Percentiles rank a stretch among this genome's conserved stretches.
Conservation (phyloP, 92 coral and sea anemone genomes). For the Paramuricea clavata region DNA sequence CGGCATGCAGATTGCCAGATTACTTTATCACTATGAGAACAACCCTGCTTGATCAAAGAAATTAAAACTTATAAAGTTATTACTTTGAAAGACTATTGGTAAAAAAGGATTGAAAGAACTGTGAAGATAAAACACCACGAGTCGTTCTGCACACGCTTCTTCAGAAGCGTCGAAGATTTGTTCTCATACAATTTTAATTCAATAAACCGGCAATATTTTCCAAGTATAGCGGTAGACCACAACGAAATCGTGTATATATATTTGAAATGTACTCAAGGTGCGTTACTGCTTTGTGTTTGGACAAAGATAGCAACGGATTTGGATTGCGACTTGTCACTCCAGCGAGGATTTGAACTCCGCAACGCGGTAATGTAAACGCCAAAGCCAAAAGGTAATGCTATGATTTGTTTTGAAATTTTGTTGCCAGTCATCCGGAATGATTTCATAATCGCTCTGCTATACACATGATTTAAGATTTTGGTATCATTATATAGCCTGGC, state of each 20-base stretch:
- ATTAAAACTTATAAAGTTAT: background rate
- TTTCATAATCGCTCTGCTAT: no score
- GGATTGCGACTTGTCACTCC: background rate
- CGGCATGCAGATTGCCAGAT: slow-evolving; percentile 1
- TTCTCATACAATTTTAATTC: slow-evolving; percentile 29
- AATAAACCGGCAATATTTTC: background rate
- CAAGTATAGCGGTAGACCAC: slow-evolving; percentile 15
- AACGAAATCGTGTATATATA: background rate
- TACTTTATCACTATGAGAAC: slow-evolving; percentile 2
- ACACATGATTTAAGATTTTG: background rate
- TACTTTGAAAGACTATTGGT: background rate
- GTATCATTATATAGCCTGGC: no score
- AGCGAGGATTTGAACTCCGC: background rate
- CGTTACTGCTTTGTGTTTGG: background rate
- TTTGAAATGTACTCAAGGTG: background rate
- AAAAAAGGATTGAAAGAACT: background rate
- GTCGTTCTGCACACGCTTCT: no score
- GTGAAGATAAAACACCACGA: background rate
- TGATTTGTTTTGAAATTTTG: background rate
- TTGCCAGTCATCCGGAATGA: no score
- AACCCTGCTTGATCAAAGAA: background rate
- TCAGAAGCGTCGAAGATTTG: background rate
- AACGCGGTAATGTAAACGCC: background rate
- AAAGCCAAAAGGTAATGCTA: slow-evolving; percentile 10
- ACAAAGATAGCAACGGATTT: background rate